Base-by-base conservation (phyloP, 2,888 invertebrate genomes). In the Hyposoter dolosus region DNA sequence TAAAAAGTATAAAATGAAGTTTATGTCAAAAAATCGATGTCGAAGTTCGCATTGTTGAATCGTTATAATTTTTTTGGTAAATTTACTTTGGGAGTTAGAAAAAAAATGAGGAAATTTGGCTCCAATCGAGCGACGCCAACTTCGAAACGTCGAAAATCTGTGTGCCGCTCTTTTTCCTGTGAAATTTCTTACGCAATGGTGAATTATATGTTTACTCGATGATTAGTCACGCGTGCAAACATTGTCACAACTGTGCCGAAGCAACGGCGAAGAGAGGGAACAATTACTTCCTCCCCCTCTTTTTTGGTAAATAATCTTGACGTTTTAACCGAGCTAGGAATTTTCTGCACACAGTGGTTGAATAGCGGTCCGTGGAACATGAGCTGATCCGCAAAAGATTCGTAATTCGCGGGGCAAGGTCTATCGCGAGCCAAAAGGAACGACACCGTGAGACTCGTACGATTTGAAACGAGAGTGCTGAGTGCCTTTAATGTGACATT, bases 341-440 rank as follows among this genome's bases (percentile, higher is more conserved):
- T 53, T 77, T 15, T 75, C 15, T 69, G 50, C 50, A 76, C 32
- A 17, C 28, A 56, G 82, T 71, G 63, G 47, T 60, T 19, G 69
- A 63, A 71, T 71, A 76, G 76, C 68, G 47, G 45, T 35, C 28
- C 68, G 75, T 17, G 19, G 63, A 60, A 47, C 32, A n/a, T 28
- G 60, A 63, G 35, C 9, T 19, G 69, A 77, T 69, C 69, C 50
- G 50, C 47, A n/a, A 69, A 65, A 77, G 80, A 74, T 81, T 53
- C 12, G 53, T 43, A 50, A 72, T 50, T 53, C 15, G 23, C 60
- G 23, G 15, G 60, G 23, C 47, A 15, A 45, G 47, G 7, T 69
- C 32, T 19, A 4, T 56, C 32, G 28, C 23, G 28, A 65, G 28
- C 43, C 43, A 53, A 75, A 75, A 28, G 32, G 17, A 56, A 68